phyloP scores from a whole-genome alignment of 2,797 vertebrate species.

The Oryzias dopingdopingensis region DNA sequence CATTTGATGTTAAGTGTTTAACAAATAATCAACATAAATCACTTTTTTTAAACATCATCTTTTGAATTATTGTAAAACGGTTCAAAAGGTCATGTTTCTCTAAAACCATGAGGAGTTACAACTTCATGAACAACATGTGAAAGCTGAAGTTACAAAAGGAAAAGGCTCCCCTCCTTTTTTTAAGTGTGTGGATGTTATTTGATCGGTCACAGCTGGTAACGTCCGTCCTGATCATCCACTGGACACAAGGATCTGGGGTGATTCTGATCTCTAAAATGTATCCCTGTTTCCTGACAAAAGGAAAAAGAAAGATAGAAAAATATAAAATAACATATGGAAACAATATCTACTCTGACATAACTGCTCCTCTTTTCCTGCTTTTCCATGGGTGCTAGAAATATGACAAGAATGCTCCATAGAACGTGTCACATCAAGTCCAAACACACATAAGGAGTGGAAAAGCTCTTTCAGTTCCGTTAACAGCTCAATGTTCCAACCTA shows the following conservation, averaged over 20 bases:
- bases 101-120: conserved; percentile 18
- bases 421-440: conserved; percentile 13
- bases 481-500: conserved; percentile 40
- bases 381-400: conserved; percentile 14
- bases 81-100: conserved; percentile 12
- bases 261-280: conserved; percentile 34
- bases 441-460: not conserved
- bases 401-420: conserved; percentile 4
- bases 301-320: conserved; percentile 18
- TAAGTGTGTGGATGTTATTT: conserved; percentile 38
- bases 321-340: conserved; percentile 12
- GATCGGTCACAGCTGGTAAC: conserved; percentile 35
- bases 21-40: too few species aligned
- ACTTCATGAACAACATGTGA: conserved; percentile 14
- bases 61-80: not conserved
- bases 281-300: conserved; percentile 9
- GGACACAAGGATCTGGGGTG: conserved; percentile 41
- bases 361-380: conserved; percentile 14
- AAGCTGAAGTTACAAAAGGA: conserved; percentile 24
- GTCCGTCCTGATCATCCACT: conserved; percentile 23
- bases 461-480: conserved; percentile 10
- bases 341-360: conserved; percentile 7
- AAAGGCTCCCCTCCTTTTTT: conserved; percentile 12
- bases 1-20: too few species aligned
- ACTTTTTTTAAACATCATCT: too few species aligned